Base-by-base conservation (phyloP, 2,113 vertebrate species). In the Onychostruthus taczanowskii region DNA sequence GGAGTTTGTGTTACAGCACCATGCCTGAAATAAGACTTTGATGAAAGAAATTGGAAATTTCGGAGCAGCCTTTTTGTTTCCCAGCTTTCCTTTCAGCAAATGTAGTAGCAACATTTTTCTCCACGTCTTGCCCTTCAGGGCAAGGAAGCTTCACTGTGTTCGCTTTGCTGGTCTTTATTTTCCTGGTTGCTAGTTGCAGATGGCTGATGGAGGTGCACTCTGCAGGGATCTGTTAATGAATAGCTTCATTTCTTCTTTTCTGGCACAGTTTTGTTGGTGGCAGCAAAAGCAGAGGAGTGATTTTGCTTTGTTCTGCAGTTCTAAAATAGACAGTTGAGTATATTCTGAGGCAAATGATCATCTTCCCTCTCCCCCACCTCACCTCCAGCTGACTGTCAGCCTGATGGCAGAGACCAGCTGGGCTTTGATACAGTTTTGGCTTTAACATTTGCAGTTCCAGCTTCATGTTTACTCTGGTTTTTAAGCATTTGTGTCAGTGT, bases 281-380 rank as follows among this genome's bases (percentile, higher is more conserved):
- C 62, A 46, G 33, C 59, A 89, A 84, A 85, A 84, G n/a, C 26
- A 62, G 79, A 53, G 39, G 20, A 49, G 11, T 0, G 1, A 50
- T 55, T 89, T 56, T 68, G 33, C 35, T 59, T 55, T 87, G 18
- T 11, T 77, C 33, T 78, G 16, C 58, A 44, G 27, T 55, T 84
- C 64, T 56, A 43, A 61, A 77, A 58, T 35, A 18, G 39, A n/a
- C 53, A 23, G 3, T 84, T 81, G 44, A 55, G 7, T 83, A 4
- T 62, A 11, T 64, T 74, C 13, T 61, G 35, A 23, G 23, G 9
- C 33, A 77, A 63, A 47, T 68, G 30, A 77, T 69, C 21, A 1
- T 58, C 13, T 74, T 14, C 12, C 9, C 4, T 46, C 5, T 59
- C 1, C 3, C 5, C 1, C 5, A 7, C 9, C 4, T 11, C n/a